Base-by-base conservation (phyloP, 2,113 vertebrate species). In the Merops nubicus region DNA sequence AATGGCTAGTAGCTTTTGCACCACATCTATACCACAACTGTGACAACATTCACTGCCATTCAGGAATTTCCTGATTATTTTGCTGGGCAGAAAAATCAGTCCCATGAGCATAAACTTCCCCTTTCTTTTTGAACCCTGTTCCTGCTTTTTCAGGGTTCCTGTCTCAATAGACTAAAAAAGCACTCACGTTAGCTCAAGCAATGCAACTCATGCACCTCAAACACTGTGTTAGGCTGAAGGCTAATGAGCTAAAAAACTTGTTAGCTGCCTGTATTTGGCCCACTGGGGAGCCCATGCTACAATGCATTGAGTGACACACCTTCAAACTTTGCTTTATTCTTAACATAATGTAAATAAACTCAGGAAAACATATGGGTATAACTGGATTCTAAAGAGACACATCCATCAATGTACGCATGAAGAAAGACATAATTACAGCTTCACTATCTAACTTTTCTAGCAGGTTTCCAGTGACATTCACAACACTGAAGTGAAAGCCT, bases 41-140 rank as follows among this genome's bases (percentile, higher is more conserved):
- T 59, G 53, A 53, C 43, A 85, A 26, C 16, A 38, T 54, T 88
- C 56, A 54, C 0, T 4, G 13, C 19, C 16, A n/a, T 75, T 62
- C 42, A 68, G 26, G 31, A 70, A 63, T 51, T 47, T 85, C 15
- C 42, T 43, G 12, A 47, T 60, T 28, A 13, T 82, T 85, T 83
- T 82, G 4, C 18, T 73, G 53, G 11, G 33, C 31, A 56, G 40
- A 78, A 88, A 87, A 93, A 47, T 8, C 7, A 72, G n/a, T 25
- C 34, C 5, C 40, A 22, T 33, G 43, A 33, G 18, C 13, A 62
- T 62, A 80, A 65, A 4, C 8, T 76, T 68, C 51, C 26, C 12
- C 18, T 91, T 87, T 88, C 11, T 36, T 78, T 85, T 89, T 85
- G 26, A 91, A 36, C 31, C 80, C 34, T 34, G 4, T 60, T 85